Base-by-base conservation (phyloP, 1,140 invertebrate species). In the Reticulitermes speratus region DNA sequence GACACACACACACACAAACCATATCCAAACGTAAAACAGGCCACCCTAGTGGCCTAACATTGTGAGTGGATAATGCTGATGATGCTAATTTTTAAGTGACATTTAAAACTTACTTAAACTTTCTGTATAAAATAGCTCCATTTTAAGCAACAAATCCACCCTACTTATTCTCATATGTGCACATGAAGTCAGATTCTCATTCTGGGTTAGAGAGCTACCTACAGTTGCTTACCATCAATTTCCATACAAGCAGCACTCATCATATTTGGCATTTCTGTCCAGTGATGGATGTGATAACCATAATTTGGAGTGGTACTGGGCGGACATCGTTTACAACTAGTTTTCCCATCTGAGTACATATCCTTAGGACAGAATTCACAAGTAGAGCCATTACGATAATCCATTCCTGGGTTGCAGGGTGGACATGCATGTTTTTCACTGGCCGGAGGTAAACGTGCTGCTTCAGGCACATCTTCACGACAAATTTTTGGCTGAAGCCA, bases 401-500 rank as follows among this genome's bases (percentile, higher is more conserved):
- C 90, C 91, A 93, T 94, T 69, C 94, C 94, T 23, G 93, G 91
- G 88, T 93, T 94, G 88, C 94, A 94, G 5, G 92, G 91, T 0
- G 92, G 92, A 89, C 93, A 94, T 8, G 89, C 88, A 84, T 89
- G 88, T 9, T 88, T 86, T 25, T 88, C 86, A 2, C 89, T 90
- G 44, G 90, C 88, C 9, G 89, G 87, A 14, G 93, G 93, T 0
- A 94, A 88, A 3, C 89, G 86, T 9, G 90, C 91, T 0, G 92
- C 89, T 1, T 88, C 89, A 16, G 88, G 86, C 16, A 91, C 55
- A 84, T 91, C 90, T 48, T 91, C 90, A 21, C 91, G 88, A 88
- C 94, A 94, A 45, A 94, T 91, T 87, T 92, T 91, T 21, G 94
- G 94, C 87, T 92, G 89, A 48, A 94, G 90, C 93, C 93, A 94